phyloP scores from a whole-genome alignment of 2,797 vertebrate genomes.

The Holocentrus rufus region DNA sequence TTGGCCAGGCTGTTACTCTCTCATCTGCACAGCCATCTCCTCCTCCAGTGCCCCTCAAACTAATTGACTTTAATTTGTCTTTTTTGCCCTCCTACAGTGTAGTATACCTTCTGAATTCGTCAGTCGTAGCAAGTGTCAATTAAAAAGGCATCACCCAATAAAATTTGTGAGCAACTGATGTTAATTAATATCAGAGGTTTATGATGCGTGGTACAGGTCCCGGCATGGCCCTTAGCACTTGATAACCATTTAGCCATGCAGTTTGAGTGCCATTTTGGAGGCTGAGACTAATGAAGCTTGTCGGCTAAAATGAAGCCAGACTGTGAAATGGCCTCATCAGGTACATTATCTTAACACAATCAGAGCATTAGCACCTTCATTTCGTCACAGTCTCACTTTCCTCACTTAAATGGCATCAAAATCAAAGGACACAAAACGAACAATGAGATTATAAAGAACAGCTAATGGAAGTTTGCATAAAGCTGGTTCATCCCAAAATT shows the following conservation, averaged over 20 bases:
- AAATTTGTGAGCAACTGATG: conserved; percentile 77
- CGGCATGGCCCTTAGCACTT: conserved; percentile 70
- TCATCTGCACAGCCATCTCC: conserved; percentile 70
- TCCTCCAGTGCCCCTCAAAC: conserved; percentile 60
- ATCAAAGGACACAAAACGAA: conserved; percentile 42
- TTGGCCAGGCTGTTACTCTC: conserved; percentile 54
- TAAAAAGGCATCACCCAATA: conserved; percentile 81
- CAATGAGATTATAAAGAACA: conserved; percentile 44
- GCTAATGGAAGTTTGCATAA: conserved; percentile 35
- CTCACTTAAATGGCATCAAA: conserved; percentile 37
- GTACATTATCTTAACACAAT: conserved; percentile 81
- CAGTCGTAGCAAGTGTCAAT: conserved; percentile 71
- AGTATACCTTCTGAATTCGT: conserved; percentile 70
- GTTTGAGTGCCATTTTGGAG: conserved; percentile 74
- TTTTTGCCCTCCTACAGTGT: conserved; percentile 68
- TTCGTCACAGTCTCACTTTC: conserved; percentile 60
- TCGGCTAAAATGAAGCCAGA: conserved; percentile 79
- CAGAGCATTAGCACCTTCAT: conserved; percentile 66
- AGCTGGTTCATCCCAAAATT: conserved; percentile 15
- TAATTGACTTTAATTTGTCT: conserved; percentile 82
- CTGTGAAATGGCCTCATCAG: conserved; percentile 81
- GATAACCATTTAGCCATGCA: conserved; percentile 75
- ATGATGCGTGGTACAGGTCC: conserved; percentile 80
- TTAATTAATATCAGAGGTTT: conserved; percentile 85
- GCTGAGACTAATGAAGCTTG: conserved; percentile 80